Evolutionary conservation across 1,140 invertebrate genomes (phyloP), one percentile per base, ranked within the genome.

Genomic region (Coenobita brevimanus): DNA sequence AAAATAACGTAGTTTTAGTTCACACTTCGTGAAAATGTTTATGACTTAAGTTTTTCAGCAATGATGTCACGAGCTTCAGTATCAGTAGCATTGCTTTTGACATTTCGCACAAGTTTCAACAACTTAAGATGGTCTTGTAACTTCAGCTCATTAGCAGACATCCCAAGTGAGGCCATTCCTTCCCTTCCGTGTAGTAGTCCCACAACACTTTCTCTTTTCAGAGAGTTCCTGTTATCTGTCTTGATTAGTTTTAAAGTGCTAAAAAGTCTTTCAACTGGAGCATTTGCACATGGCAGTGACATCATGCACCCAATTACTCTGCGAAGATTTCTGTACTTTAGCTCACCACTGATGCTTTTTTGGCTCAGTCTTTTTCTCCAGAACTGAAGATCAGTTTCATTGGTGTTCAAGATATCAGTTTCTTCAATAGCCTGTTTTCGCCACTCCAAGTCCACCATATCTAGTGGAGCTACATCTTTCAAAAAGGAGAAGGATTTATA

Each of bases 231-330:
- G 1, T 69, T 13, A 30, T 75, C 71, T 0, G 71, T 75, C 38
- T 75, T 75, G 71, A 75, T 75, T 6, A 75, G 38, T 41, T 75
- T 75, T 41, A 75, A 30, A 17, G 27, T 38, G 38, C 71, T 75
- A 41, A 75, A 75, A 6, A 75, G 38, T 15, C 71, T 30, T 75
- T 75, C 71, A 36, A 41, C 71, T 15, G 30, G 71, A 75, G 71
- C 27, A 75, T 75, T 75, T 4, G 71, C 71, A 75, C 6, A 75
- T 6, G 38, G 71, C 4, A 75, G 71, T 15, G 13, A 15, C 38
- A 75, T 30, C 36, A 46, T 36, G 38, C 71, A 75, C 27, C 71
- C 27, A 38, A 75, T 41, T 15, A 75, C 71, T 17, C 38, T 75
- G 1, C 71, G 36, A 30, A 75, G 71, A 24, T 75, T 75, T 13